Evolutionary conservation across 2,797 vertebrate genomes (phyloP).

Genomic region (Parotocinclus haroldoi): DNA sequence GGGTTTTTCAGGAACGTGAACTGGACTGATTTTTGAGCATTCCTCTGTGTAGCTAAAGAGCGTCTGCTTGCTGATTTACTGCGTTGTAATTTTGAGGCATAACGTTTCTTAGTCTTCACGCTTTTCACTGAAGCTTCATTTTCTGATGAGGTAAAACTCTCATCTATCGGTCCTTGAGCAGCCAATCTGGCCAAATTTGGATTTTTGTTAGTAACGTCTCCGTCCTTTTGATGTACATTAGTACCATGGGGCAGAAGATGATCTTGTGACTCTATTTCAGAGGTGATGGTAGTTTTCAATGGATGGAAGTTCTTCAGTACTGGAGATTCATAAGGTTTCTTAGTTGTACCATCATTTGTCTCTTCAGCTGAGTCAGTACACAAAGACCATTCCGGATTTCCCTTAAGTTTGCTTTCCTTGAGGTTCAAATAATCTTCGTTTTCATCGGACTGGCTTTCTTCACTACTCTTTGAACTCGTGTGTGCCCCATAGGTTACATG

Average conservation of each 20-base stretch:
- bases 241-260: conserved; percentile 30
- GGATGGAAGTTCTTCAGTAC: no score
- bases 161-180: conserved; percentile 49
- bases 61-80: conserved; percentile 13
- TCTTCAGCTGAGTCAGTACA: conserved; percentile 52
- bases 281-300: background rate
- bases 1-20: conserved; percentile 8
- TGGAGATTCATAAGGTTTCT: no score
- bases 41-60: background rate
- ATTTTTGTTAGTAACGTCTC: conserved; percentile 20
- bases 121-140: conserved; percentile 66
- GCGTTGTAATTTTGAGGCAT: conserved; percentile 6
- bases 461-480: conserved; percentile 48
- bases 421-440: conserved; percentile 59
- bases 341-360: conserved; percentile 14
- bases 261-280: conserved; percentile 76
- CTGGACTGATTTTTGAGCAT: conserved; percentile 12
- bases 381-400: conserved; percentile 33
- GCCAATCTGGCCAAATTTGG: conserved; percentile 25
- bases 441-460: conserved; percentile 21
- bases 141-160: conserved; percentile 80
- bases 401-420: conserved; percentile 65
- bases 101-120: conserved; percentile 31
- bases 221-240: background rate
- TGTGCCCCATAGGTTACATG: conserved; percentile 16